A percentile compares a stretch with the other conserved stretches of the same genome.
Evolutionary conservation across 1,140 invertebrate species (phyloP).

Genomic region (Himalopsyche phryganea): DNA sequence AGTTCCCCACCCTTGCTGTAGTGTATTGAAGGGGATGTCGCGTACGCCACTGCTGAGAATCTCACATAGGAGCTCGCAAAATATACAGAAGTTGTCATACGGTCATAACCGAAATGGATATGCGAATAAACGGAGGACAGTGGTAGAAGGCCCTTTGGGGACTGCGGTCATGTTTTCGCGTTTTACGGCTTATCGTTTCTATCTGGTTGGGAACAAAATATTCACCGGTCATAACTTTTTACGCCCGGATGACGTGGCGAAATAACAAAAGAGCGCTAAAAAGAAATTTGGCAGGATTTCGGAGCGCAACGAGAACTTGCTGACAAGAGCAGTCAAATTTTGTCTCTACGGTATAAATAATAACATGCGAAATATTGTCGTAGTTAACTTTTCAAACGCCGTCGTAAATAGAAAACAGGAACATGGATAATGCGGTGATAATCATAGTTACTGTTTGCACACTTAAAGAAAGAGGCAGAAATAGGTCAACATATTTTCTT

Average conservation of each 20-base stretch:
- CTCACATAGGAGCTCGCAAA: conserved; percentile 2
- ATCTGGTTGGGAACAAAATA: conserved; percentile 2
- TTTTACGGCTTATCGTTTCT: conserved; percentile 9
- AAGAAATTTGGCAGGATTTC: not conserved
- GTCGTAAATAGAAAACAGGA: too few species aligned
- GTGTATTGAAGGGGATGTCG: too few species aligned
- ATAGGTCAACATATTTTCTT: too few species aligned
- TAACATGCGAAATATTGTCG: too few species aligned
- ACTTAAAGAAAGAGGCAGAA: too few species aligned
- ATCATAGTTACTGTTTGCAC: too few species aligned
- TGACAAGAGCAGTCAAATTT: too few species aligned
- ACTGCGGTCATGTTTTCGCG: conserved; percentile 4
- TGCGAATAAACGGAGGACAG: not conserved
- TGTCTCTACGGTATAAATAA: too few species aligned
- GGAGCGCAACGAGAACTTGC: too few species aligned
- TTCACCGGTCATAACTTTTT: conserved; percentile 16
- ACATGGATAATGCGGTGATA: too few species aligned
- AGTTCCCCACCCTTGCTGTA: too few species aligned
- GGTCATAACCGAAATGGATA: conserved; percentile 9
- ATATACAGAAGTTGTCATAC: conserved; percentile 8
- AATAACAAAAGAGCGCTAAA: not conserved
- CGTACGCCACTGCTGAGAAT: not conserved
- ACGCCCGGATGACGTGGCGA: conserved; percentile 5
- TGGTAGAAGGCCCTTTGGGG: conserved; percentile 5
- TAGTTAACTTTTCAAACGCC: too few species aligned